phyloP scores from a whole-genome alignment of 2,113 vertebrate genomes.

The Nycticryphes semicollaris region DNA sequence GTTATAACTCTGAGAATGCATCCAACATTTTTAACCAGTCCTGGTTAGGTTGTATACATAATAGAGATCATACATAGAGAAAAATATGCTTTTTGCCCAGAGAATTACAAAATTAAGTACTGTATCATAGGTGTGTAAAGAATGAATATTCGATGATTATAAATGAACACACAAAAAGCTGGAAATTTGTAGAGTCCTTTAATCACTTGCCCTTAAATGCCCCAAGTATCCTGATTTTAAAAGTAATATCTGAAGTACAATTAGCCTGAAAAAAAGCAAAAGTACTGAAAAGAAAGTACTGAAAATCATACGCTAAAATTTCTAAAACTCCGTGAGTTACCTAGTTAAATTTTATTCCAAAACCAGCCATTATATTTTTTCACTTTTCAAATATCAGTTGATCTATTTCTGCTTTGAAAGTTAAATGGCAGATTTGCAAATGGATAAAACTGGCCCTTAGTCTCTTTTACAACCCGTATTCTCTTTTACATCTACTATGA shows the following conservation, averaged over 20 bases:
- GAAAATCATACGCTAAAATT: neutral
- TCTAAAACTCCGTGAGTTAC: neutral
- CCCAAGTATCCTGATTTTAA: neutral
- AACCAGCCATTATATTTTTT: neutral
- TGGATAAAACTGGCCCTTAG: neutral
- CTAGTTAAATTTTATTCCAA: neutral
- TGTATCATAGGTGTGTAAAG: neutral
- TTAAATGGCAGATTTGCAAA: neutral
- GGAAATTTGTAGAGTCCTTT: neutral
- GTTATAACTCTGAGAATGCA: neutral
- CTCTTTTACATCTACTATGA: neutral
- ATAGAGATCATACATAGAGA: neutral
- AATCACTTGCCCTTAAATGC: neutral
- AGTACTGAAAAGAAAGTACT: neutral
- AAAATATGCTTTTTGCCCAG: neutral
- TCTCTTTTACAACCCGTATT: neutral
- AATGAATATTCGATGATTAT: neutral
- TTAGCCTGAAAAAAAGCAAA: neutral
- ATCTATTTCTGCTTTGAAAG: neutral
- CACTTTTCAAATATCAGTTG: neutral
- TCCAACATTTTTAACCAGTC: neutral
- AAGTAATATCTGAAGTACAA: neutral
- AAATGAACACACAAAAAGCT: neutral
- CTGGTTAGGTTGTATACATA: neutral
- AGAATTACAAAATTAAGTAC: neutral